Evolutionary conservation across 2,888 invertebrate genomes (phyloP), one percentile per base, ranked within the genome.

Genomic region (Platyscelio sp.): DNA sequence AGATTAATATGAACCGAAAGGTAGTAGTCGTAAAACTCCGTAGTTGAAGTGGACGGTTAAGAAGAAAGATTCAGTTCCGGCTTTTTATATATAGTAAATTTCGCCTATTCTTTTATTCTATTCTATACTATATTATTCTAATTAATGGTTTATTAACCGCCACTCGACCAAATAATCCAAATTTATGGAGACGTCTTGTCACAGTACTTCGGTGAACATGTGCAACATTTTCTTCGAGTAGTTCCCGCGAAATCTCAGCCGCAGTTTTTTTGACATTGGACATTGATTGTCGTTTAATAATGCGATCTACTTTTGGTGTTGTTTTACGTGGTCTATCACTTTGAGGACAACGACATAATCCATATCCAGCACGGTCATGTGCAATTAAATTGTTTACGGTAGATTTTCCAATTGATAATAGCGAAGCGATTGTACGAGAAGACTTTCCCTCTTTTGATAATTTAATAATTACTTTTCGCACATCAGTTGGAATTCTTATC

Each of bases 91-190:
- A n/a, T n/a, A n/a, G n/a, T n/a, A n/a, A n/a, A n/a, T n/a, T n/a
- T n/a, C n/a, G n/a, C n/a, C n/a, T n/a, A n/a, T n/a, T n/a, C n/a
- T n/a, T n/a, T n/a, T n/a, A n/a, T n/a, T n/a, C n/a, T n/a, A n/a
- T n/a, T n/a, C n/a, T n/a, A n/a, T n/a, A n/a, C n/a, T n/a, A n/a
- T n/a, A n/a, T n/a, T n/a, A n/a, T n/a, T n/a, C 51, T 60, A 20
- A 68, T 77, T 1, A 77, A 26, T 15, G 68, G 61, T 51, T 77
- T 77, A 46, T 33, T 68, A 5, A 68, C 65, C 20, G 58, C 71
- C 2, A 82, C 33, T 20, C 76, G 68, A 0, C 77, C 74, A 70
- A 78, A 77, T 38, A 82, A 43, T 65, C 27, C 49, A 9, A 84
- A 40, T 18, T 81, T 76, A 20, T 58, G 15, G 29, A 76, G 40